Conservation (phyloP, 2,888 invertebrate genomes). For the Formica aserva region DNA sequence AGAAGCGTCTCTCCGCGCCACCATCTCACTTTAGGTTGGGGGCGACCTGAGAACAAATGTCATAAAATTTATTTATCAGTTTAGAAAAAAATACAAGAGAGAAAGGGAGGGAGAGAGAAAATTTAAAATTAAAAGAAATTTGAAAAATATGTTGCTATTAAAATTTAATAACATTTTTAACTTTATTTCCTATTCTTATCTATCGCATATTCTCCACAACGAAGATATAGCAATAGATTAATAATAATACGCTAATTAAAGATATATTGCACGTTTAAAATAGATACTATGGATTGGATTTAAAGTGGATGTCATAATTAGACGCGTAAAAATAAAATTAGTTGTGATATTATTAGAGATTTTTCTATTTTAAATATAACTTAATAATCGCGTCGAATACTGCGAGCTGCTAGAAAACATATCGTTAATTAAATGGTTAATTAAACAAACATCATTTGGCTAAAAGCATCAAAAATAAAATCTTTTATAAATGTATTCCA, state of each 20-base stretch:
- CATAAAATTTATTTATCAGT: constrained; percentile 11
- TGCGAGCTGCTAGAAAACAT: neutral
- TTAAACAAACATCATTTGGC: neutral
- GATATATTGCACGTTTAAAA: neutral
- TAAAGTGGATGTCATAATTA: neutral
- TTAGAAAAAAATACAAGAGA: neutral
- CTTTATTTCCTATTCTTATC: neutral
- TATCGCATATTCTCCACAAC: neutral
- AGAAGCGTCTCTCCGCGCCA: constrained; percentile 90
- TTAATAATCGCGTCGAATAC: neutral
- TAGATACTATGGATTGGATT: neutral
- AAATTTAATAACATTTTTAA: constrained; percentile 11
- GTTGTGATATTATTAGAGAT: neutral
- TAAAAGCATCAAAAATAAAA: neutral
- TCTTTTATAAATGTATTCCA: neutral
- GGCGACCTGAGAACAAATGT: constrained; percentile 88
- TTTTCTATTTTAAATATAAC: neutral
- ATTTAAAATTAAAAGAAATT: neutral
- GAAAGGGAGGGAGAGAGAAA: neutral
- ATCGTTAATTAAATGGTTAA: neutral
- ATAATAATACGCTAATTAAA: neutral
- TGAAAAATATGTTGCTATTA: neutral
- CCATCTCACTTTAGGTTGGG: constrained; percentile 91
- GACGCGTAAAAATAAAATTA: neutral
- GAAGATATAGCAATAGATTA: neutral